Evolutionary conservation across 2,113 vertebrate genomes (phyloP).

Genomic region (Clarias macrocephalus): DNA sequence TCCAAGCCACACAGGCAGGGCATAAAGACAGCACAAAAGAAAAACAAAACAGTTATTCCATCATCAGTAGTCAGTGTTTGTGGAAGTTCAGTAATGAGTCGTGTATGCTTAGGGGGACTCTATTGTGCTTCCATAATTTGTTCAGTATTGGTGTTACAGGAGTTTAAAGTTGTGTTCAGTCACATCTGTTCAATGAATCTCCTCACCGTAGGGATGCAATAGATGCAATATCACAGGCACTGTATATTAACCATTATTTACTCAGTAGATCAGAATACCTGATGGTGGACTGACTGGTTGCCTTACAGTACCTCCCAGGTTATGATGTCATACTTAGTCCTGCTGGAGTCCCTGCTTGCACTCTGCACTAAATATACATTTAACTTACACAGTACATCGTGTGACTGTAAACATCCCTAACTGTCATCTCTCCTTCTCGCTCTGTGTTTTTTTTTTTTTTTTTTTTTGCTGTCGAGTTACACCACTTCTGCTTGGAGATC

Average conservation of each 20-base stretch:
- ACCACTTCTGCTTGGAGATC: no score
- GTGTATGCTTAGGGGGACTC: constrained; percentile 2
- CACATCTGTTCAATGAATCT: background rate
- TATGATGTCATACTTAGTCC: no score
- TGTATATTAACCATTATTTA: background rate
- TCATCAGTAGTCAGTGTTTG: constrained; percentile 41
- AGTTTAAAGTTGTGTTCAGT: no score
- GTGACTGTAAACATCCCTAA: no score
- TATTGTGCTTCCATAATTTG: background rate
- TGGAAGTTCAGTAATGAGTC: constrained; percentile 35
- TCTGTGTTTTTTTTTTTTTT: no score
- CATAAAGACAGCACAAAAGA: constrained; percentile 32
- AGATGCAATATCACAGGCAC: background rate
- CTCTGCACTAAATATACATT: no score
- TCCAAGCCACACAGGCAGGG: constrained; percentile 34
- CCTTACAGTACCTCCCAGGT: no score
- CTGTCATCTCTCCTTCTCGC: no score
- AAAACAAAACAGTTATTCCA: constrained; percentile 32
- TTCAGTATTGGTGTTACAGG: background rate
- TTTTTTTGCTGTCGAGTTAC: no score
- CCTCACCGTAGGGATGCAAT: background rate
- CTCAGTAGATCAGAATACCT: background rate
- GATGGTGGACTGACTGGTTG: no score
- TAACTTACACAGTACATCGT: no score
- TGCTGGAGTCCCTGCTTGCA: no score